Conservation (phyloP, 2,888 invertebrate genomes). For the Latheticus oryzae region DNA sequence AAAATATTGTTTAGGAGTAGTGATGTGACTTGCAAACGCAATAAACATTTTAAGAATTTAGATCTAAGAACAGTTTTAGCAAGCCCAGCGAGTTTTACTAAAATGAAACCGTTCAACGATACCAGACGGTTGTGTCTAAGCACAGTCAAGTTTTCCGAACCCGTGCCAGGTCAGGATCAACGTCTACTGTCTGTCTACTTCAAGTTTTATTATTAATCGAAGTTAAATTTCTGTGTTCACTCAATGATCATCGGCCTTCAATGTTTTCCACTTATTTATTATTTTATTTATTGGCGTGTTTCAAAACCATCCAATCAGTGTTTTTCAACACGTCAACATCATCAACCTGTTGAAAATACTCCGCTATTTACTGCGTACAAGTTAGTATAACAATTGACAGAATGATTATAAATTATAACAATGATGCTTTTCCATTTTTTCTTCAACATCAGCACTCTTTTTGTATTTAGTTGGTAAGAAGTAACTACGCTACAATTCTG, state of each 20-base stretch:
- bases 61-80: too few relatives aligned
- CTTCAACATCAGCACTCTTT: too few relatives aligned
- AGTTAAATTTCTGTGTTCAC: slow-evolving; percentile 5
- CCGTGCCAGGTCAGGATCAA: slow-evolving; percentile 49
- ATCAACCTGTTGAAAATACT: slow-evolving; percentile 34
- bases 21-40: slow-evolving; percentile 18
- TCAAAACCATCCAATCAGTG: slow-evolving; percentile 18
- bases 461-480: too few relatives aligned
- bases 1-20: slow-evolving; percentile 3
- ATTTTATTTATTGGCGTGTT: slow-evolving; percentile 10
- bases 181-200: slow-evolving; percentile 45
- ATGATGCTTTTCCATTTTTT: too few relatives aligned
- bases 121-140: slow-evolving; percentile 36
- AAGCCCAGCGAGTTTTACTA: slow-evolving; percentile 1
- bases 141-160: slow-evolving; percentile 44
- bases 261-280: slow-evolving; percentile 16
- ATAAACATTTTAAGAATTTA: slow-evolving; percentile 24
- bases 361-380: too few relatives aligned
- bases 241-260: slow-evolving; percentile 6
- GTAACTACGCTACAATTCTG: too few relatives aligned
- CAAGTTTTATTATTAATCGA: slow-evolving; percentile 11
- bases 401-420: too few relatives aligned
- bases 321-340: slow-evolving; percentile 35
- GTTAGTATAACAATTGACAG: too few relatives aligned
- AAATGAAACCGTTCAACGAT: too few relatives aligned